phyloP scores from a whole-genome alignment of 2,113 vertebrate genomes.

The Apodemus speciosus region DNA sequence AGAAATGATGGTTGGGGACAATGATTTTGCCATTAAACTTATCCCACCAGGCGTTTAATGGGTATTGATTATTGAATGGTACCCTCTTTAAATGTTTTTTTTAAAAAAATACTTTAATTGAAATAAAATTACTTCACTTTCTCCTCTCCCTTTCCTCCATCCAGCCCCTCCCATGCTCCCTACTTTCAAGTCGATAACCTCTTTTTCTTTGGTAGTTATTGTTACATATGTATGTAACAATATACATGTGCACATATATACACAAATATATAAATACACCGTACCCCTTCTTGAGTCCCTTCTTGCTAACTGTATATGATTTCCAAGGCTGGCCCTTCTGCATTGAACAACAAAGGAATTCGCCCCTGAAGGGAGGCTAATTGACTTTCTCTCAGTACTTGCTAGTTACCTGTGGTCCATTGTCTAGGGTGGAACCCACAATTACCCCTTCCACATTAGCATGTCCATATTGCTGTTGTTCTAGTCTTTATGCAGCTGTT shows the following conservation, averaged over 20 bases:
- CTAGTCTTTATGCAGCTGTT: neutral
- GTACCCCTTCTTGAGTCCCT: neutral
- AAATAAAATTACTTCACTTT: neutral
- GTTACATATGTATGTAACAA: neutral
- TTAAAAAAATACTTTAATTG: neutral
- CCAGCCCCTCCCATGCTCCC: neutral
- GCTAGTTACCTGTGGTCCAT: neutral
- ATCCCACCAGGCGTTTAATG: constrained; percentile 30
- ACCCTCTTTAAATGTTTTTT: neutral
- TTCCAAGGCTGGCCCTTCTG: too few relatives aligned
- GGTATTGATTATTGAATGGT: neutral
- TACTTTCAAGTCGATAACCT: neutral
- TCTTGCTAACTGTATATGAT: neutral
- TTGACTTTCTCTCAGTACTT: neutral
- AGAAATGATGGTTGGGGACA: constrained; percentile 23
- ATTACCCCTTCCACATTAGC: neutral
- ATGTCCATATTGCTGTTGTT: too few relatives aligned
- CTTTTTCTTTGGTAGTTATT: neutral
- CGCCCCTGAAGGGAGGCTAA: neutral
- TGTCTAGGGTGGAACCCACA: neutral
- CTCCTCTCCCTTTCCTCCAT: neutral
- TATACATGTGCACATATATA: neutral
- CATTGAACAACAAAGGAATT: neutral
- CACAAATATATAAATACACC: neutral
- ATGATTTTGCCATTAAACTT: constrained; percentile 32